Conservation (phyloP, 2,113 vertebrate genomes). For the Pipa parva region DNA sequence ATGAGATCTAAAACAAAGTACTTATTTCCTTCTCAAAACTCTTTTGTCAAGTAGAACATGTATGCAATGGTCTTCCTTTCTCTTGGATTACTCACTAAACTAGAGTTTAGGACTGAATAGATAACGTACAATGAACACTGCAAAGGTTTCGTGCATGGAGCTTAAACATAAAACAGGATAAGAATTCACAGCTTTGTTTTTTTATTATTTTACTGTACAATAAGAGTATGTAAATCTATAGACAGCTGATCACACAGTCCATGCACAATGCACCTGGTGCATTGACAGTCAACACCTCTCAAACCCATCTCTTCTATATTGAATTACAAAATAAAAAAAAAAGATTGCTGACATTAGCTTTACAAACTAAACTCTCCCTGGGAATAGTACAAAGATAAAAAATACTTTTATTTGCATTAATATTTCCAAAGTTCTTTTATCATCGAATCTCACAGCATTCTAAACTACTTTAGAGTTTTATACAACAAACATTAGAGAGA, state of each 20-base stretch:
- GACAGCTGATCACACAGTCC: conserved; percentile 44
- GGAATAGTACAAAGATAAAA: conserved; percentile 40
- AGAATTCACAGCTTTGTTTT: conserved; percentile 42
- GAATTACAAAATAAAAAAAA: conserved; percentile 1
- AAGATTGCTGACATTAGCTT: conserved; percentile 28
- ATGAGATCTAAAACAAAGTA: too few species aligned
- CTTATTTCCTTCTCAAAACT: too few species aligned
- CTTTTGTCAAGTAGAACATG: too few species aligned
- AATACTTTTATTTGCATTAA: conserved; percentile 36
- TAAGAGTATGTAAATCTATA: conserved; percentile 30
- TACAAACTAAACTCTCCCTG: conserved; percentile 32
- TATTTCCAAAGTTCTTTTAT: conserved; percentile 31
- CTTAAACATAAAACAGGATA: conserved; percentile 4
- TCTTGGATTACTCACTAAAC: neutral
- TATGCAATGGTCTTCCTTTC: too few species aligned
- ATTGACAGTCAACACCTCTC: conserved; percentile 28
- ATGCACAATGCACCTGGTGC: conserved; percentile 26
- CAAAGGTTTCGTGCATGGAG: neutral
- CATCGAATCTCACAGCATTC: conserved; percentile 17
- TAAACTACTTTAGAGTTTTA: conserved; percentile 34
- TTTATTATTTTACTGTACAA: conserved; percentile 35
- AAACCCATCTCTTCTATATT: conserved; percentile 14
- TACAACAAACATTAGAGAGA: conserved; percentile 15
- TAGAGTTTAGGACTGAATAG: neutral
- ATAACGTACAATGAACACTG: neutral